Base-by-base conservation (phyloP, 2,888 invertebrate genomes). In the Philaethria dido region DNA sequence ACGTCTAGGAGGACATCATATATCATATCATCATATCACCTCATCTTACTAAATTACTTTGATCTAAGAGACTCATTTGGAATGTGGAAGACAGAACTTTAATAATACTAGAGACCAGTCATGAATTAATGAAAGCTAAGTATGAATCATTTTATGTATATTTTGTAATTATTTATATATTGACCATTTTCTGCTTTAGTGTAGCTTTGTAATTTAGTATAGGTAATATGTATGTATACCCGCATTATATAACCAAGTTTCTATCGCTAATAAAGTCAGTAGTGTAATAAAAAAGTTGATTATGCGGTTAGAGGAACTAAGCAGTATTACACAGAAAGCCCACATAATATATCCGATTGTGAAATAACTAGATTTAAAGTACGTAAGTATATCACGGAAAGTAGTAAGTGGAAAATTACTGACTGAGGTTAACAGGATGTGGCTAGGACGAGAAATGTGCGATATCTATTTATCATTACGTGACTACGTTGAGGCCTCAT, bases 291-390 rank as follows among this genome's bases (percentile, higher is more conserved):
- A 54, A 25, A 64, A 25, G 25, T 39, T 57, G 45, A 36, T 55
- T 36, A 62, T 50, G 45, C 47, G 57, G 64, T 57, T 16, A 57
- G 57, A 64, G 47, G 60, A 55, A 64, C 39, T 39, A 18, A 48
- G 48, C 39, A 47, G 39, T 16, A 33, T 65, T 59, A 42, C 48
- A 42, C 11, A 14, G 16, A 60, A 47, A 47, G 42, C 16, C 59
- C 39, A 54, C 29, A 62, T 65, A 68, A 64, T 62, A 62, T 57
- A 65, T 68, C 64, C 68, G 68, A 44, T 65, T 68, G 68, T 61
- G 61, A 65, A 65, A 64, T 68, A 65, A 57, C 62, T 68, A 57
- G 57, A 62, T 48, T 36, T 47, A 57, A 57, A 18, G 9, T 60
- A 16, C 45, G 57, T 59, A 18, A 42, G 50, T 62, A 50, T 57